Evolutionary conservation across 2,113 vertebrate species (phyloP).

Genomic region (Salvelinus fontinalis): DNA sequence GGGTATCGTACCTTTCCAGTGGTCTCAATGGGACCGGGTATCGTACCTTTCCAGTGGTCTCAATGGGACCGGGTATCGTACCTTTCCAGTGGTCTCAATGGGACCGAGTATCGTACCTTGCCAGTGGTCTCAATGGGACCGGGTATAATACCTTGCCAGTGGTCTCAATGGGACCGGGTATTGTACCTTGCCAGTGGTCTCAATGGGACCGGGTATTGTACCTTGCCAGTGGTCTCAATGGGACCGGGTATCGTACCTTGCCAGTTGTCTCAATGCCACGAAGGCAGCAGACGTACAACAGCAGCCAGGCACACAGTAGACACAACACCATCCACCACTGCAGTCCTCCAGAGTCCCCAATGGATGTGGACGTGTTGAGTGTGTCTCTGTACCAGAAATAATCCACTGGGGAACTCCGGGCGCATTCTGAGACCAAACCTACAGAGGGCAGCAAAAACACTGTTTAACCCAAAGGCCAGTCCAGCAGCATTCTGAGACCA

Average conservation of each 20-base stretch:
- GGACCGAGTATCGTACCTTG: too few relatives aligned
- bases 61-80: too few relatives aligned
- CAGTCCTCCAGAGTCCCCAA: constrained; percentile 76
- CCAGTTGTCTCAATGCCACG: constrained; percentile 95
- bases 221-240: not conserved
- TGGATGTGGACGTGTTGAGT: constrained; percentile 82
- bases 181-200: constrained; percentile 92
- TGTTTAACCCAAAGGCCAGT: not conserved
- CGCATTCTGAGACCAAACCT: constrained; percentile 84
- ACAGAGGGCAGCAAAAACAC: constrained; percentile 20
- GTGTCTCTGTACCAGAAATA: constrained; percentile 98
- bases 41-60: too few relatives aligned
- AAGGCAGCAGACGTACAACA: constrained; percentile 88
- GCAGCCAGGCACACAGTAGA: constrained; percentile 82
- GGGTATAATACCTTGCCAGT: too few relatives aligned
- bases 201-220: constrained; percentile 65
- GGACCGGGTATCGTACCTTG: constrained; percentile 76
- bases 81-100: too few relatives aligned
- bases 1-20: too few relatives aligned
- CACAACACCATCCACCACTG: constrained; percentile 93
- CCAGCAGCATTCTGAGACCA: constrained; percentile 77
- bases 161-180: not conserved
- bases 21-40: too few relatives aligned
- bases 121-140: too few relatives aligned
- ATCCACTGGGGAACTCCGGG: constrained; percentile 84